These are phyloP conservation scores for Distichodus sexfasciatus DNA, from an alignment of 2,797 vertebrate species.

Conservation along the genomic window DNA sequence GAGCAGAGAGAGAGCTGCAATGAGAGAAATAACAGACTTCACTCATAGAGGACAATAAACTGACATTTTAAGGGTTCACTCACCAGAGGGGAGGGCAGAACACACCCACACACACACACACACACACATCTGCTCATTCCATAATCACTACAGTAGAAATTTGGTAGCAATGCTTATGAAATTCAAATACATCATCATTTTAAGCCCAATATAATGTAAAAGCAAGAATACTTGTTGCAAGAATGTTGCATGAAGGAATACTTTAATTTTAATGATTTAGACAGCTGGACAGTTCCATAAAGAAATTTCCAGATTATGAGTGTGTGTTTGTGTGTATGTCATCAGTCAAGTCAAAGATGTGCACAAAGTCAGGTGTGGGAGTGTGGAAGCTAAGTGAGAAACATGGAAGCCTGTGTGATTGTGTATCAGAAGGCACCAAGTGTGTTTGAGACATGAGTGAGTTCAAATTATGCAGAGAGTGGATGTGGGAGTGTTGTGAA, in stretches of 20 bases:
- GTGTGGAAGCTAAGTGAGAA: not conserved
- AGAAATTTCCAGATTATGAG: not conserved
- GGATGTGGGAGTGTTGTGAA: slow-evolving; percentile 21
- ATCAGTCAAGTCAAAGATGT: not conserved
- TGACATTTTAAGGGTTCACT: slow-evolving; percentile 10
- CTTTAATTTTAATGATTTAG: no score
- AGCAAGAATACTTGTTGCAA: no score
- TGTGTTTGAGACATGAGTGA: slow-evolving; percentile 18
- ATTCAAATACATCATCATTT: no score
- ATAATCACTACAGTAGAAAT: no score
- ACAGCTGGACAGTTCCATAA: not conserved
- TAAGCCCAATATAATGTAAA: no score
- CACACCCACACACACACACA: slow-evolving; percentile 3
- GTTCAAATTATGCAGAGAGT: not conserved
- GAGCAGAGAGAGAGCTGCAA: slow-evolving; percentile 21
- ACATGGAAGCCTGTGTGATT: not conserved
- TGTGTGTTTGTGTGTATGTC: not conserved
- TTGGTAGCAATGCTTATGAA: no score
- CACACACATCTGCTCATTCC: no score
- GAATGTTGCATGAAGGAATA: no score
- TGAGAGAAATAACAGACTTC: slow-evolving; percentile 23
- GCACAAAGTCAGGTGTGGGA: not conserved
- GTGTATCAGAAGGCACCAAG: not conserved
- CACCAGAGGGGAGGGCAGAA: not conserved
- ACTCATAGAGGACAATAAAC: slow-evolving; percentile 5